Evolutionary conservation across 2,888 invertebrate species (phyloP), one percentile per base, ranked within the genome.

Genomic region (Mythimna vitellina): DNA sequence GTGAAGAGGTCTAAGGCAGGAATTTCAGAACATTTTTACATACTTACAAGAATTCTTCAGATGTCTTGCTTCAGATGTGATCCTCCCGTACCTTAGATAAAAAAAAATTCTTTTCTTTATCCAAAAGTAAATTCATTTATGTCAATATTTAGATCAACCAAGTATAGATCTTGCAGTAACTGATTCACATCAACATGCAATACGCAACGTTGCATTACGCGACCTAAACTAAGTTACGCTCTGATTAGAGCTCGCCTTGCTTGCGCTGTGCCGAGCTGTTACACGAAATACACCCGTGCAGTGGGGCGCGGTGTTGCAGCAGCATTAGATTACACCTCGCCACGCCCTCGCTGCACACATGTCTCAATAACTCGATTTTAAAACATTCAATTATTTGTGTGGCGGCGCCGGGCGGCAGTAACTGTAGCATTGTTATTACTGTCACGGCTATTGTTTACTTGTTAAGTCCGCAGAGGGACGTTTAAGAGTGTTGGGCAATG

Each of bases 321-420:
- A 90, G 79, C 91, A 94, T 94, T 94, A 88, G 89, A 93, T 94
- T 93, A 93, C 83, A 73, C 83, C 82, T 66, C 84, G 84, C 83
- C 86, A 83, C 86, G 82, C 84, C 80, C 73, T 67, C 75, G 61
- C 57, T 63, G 65, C 71, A 85, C 78, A 85, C 78, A 73, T 73
- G 68, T 51, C 60, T 63, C 56, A 32, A 58, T 83, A 78, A 81
- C 70, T 85, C 65, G 70, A 83, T 85, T 85, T 78, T 82, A 75
- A 77, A 84, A 63, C 72, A 73, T 78, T 76, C 67, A 78, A 84
- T 84, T 80, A 82, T 68, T 74, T 66, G 42, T 81, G 77, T 25
- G 81, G 74, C 20, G 58, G 29, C 14, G 69, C 68, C 66, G 69
- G 69, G 71, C 64, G 57, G 51, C 65, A 61, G 38, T 62, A 70